Evolutionary conservation across 2,888 invertebrate genomes (phyloP), one percentile per base, ranked within the genome.

Genomic region (Mystacides longicornis): DNA sequence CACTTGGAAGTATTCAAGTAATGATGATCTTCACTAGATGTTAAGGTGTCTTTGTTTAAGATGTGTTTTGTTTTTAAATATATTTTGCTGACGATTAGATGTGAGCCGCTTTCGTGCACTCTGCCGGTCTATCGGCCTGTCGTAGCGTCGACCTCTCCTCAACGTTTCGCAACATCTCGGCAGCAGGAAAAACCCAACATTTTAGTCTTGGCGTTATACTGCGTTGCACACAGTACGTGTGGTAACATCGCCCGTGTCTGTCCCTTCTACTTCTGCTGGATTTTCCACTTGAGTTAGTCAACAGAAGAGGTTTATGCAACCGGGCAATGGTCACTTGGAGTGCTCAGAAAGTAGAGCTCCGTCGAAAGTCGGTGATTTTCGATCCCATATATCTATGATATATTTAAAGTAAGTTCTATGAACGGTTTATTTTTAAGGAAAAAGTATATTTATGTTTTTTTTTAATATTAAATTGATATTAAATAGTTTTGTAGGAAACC

Each of bases 371-470:
- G 81, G 86, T 86, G 84, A 84, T 82, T 82, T 82, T 89, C 86
- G 81, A 85, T 87, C 89, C 89, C 89, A 93, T 93, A 93, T 93
- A 93, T 93, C 93, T 89, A 92, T 93, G 93, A 93, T 93, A 93
- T 93, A 92, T 92, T 84, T 83, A 77, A 80, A 80, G 92, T 93
- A 93, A 86, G 93, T 93, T 93, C 93, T 90, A 87, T 93, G 93
- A 93, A 93, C 93, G 75, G 69, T 59, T n/a, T 69, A 63, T 58
- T 74, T 72, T 75, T 74, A 52, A 42, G 33, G 53, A 59, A 62
- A n/a, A n/a, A n/a, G n/a, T n/a, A n/a, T n/a, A n/a, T 37, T n/a
- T 37, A 37, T 7, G 4, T 37, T 37, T 7, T 37, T n/a, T 37
- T 37, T 37, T 37, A 37, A 37, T 14, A 37, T 7, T 37, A n/a